A percentile compares a stretch with the other conserved stretches of the same genome.
Evolutionary conservation across 2,113 vertebrate species (phyloP).

Genomic region (Pluvialis apricaria): DNA sequence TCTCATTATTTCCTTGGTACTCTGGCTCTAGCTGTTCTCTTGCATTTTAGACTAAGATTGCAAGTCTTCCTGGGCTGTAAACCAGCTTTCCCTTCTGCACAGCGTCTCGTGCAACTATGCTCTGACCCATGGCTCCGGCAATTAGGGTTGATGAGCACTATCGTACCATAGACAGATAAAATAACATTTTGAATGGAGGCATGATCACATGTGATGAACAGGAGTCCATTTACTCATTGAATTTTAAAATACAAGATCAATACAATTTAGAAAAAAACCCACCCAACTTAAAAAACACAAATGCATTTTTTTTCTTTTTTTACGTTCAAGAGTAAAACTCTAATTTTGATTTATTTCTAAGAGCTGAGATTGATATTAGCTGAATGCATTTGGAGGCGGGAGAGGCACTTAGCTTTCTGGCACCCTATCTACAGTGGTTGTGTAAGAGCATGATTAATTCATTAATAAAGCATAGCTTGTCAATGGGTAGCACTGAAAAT

Average conservation of each 20-base stretch:
- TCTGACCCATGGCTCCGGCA: not conserved
- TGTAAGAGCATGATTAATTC: conserved; percentile 29
- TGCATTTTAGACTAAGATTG: not conserved
- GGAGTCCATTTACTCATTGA: not conserved
- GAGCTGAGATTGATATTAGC: not conserved
- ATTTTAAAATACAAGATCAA: not conserved
- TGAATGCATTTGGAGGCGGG: not conserved
- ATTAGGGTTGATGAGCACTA: not conserved
- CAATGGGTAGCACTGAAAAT: not conserved
- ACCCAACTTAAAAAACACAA: not conserved
- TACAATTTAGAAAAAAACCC: not conserved
- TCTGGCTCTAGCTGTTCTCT: not conserved
- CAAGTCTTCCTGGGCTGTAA: not conserved
- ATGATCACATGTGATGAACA: not conserved
- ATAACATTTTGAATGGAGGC: not conserved
- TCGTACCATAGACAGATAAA: not conserved
- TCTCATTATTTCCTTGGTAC: not conserved
- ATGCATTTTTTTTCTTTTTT: not conserved
- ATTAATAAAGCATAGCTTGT: conserved; percentile 25
- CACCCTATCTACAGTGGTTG: not conserved
- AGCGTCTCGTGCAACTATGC: not conserved
- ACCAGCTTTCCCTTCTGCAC: not conserved
- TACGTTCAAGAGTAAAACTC: not conserved
- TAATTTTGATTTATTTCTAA: not conserved
- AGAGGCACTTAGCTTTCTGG: not conserved